Percentiles rank a stretch among this genome's conserved stretches.
These are phyloP conservation scores for Tragelaphus imberbis DNA, from an alignment of 2,113 vertebrate genomes.

Conservation along the genomic window DNA sequence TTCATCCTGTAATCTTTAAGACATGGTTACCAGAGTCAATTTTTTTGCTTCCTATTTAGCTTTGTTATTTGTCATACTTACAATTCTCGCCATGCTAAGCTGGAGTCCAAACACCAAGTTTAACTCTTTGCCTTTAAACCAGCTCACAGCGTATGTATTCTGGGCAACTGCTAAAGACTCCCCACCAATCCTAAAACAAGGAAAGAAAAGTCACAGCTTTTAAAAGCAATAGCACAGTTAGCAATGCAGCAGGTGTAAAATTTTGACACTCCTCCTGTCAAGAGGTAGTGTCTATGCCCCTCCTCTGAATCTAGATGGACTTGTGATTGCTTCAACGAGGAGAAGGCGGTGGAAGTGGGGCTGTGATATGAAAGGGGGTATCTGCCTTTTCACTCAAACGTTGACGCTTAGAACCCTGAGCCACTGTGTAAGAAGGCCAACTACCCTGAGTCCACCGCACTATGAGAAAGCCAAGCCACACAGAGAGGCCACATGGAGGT, in stretches of 20 bases:
- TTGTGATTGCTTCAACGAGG: not conserved
- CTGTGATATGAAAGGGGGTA: not conserved
- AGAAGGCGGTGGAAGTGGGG: not conserved
- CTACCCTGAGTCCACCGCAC: not conserved
- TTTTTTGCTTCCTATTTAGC: not conserved
- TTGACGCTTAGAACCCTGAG: not conserved
- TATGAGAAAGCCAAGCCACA: not conserved
- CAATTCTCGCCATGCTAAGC: constrained; percentile 97
- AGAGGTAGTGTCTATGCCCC: too few species aligned
- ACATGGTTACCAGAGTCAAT: not conserved
- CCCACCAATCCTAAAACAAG: constrained; percentile 87
- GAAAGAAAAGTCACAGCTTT: not conserved
- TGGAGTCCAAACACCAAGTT: constrained; percentile 98
- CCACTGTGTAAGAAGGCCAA: not conserved
- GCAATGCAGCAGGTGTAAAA: not conserved
- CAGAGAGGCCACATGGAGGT: not conserved
- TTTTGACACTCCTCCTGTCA: not conserved
- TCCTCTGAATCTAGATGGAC: not conserved
- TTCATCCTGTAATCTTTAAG: not conserved
- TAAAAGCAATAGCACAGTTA: not conserved
- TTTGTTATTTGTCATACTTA: constrained; percentile 73
- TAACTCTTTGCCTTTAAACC: constrained; percentile 98
- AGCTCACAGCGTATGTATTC: constrained; percentile 97
- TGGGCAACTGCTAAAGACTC: constrained; percentile 98
- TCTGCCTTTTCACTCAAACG: not conserved